phyloP scores from a whole-genome alignment of 1,140 invertebrate species.

The honey bee (Apis mellifera) region DNA sequence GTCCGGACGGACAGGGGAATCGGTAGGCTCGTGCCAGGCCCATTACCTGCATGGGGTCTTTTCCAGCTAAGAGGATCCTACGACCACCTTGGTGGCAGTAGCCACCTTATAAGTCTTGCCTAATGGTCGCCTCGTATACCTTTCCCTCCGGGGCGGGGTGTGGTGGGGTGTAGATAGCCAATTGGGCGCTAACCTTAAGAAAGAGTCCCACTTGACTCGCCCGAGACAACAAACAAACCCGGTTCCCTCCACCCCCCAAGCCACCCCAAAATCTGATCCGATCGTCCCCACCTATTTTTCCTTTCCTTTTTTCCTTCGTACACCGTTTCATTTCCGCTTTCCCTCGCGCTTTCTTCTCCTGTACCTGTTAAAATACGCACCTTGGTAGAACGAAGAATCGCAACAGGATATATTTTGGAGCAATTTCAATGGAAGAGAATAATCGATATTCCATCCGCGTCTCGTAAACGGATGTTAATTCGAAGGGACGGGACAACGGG shows the following conservation, averaged over 20 bases:
- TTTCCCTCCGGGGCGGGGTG: constrained; percentile 50
- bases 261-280: neutral
- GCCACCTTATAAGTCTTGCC: constrained; percentile 58
- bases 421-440: neutral
- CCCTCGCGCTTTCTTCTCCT: too few relatives aligned
- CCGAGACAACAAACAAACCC: constrained; percentile 46
- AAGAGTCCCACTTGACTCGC: constrained; percentile 67
- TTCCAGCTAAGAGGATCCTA: constrained; percentile 48
- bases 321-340: neutral
- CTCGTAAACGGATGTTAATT: neutral
- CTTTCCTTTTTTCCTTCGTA: neutral
- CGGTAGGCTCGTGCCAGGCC: constrained; percentile 59
- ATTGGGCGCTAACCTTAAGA: constrained; percentile 69
- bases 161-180: constrained; percentile 59
- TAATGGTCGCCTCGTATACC: constrained; percentile 58
- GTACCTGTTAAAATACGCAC: too few relatives aligned
- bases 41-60: constrained; percentile 61
- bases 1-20: neutral
- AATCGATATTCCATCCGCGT: neutral
- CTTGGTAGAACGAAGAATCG: too few relatives aligned
- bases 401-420: too few relatives aligned
- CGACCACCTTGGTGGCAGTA: constrained; percentile 63
- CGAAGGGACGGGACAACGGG: neutral
- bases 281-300: neutral
- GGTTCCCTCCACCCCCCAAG: neutral